Evolutionary conservation across 92 coral and sea anemone genomes (phyloP).

Genomic region (Paramuricea clavata): DNA sequence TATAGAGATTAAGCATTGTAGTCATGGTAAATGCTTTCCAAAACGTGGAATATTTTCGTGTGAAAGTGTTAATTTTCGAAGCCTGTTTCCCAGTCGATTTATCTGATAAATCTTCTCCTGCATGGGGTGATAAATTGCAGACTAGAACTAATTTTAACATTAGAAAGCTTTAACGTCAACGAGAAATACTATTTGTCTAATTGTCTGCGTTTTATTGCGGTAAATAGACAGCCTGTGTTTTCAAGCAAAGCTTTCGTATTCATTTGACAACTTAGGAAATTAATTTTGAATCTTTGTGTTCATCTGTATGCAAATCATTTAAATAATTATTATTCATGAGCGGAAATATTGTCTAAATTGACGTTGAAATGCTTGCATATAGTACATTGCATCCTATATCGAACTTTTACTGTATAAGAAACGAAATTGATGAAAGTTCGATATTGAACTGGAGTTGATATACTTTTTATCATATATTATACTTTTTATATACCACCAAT

Average conservation of each 20-base stretch:
- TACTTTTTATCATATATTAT: too few species aligned
- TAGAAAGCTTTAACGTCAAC: neutral
- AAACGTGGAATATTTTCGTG: too few species aligned
- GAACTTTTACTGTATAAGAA: neutral
- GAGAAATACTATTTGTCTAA: neutral
- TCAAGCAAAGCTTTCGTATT: neutral
- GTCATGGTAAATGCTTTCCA: too few species aligned
- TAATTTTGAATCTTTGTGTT: conserved; percentile 17
- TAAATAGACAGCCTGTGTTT: neutral
- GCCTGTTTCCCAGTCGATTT: too few species aligned
- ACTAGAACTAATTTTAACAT: neutral
- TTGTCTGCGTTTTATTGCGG: neutral
- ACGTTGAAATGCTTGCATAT: neutral
- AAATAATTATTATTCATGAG: neutral
- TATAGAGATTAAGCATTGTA: too few species aligned
- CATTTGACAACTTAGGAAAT: conserved; percentile 29
- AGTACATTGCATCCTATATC: neutral
- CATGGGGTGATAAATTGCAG: neutral
- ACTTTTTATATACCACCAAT: too few species aligned
- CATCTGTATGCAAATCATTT: conserved; percentile 42
- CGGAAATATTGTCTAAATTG: conserved; percentile 1
- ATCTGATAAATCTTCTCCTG: neutral
- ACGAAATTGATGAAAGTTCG: neutral
- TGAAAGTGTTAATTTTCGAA: too few species aligned
- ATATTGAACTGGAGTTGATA: neutral